These are phyloP conservation scores for Mycteria americana DNA, from an alignment of 2,797 vertebrate species.

Conservation along the genomic window DNA sequence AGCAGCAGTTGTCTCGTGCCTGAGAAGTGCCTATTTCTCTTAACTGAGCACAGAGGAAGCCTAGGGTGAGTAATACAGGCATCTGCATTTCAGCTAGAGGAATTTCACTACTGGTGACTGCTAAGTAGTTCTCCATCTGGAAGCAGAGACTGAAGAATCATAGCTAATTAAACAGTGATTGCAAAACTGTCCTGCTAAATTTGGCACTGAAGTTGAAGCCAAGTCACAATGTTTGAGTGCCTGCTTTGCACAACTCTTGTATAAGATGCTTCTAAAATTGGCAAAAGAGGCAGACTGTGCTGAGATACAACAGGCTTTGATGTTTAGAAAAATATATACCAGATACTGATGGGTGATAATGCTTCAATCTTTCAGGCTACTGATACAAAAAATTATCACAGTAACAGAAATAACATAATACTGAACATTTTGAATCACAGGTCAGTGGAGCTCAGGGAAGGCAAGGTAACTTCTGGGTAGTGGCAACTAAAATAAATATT, in stretches of 20 bases:
- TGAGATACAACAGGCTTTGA: background rate
- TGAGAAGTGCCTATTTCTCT: background rate
- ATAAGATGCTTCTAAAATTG: background rate
- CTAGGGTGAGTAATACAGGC: background rate
- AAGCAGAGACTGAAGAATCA: background rate
- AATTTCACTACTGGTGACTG: background rate
- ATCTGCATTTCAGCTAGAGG: background rate
- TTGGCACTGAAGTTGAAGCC: background rate
- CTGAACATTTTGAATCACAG: background rate
- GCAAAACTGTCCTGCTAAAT: background rate
- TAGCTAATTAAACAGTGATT: background rate
- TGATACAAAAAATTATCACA: background rate
- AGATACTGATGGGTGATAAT: background rate
- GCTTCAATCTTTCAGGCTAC: background rate
- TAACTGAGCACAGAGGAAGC: background rate
- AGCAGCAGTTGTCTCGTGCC: background rate
- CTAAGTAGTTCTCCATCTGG: background rate
- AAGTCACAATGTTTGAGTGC: background rate
- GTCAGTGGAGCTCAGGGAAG: background rate
- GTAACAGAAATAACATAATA: background rate
- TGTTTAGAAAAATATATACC: background rate
- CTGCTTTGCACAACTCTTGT: background rate
- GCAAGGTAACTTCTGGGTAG: background rate
- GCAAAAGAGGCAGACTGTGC: background rate
- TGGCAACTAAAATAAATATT: background rate